Evolutionary conservation across 64 coral and sea anemone genomes (phyloP).

Genomic region (Actinia equina): DNA sequence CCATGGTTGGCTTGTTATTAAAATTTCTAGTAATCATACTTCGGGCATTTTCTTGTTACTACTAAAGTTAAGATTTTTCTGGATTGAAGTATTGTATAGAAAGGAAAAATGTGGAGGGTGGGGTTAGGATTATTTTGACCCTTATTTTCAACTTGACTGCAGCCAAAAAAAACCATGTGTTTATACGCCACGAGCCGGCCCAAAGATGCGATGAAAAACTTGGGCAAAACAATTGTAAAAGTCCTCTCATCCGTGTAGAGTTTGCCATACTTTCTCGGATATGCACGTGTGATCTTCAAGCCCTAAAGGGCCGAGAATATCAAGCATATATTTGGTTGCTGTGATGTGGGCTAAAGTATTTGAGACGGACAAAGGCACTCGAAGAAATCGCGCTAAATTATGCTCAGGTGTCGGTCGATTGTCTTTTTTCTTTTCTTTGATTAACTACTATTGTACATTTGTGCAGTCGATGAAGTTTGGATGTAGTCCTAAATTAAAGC

Average conservation of each 20-base stretch:
- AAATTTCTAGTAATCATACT: background rate
- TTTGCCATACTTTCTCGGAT: background rate
- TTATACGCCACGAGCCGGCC: constrained; percentile 4
- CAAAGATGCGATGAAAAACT: background rate
- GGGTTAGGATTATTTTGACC: background rate
- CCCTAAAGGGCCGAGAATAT: background rate
- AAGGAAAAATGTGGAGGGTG: background rate
- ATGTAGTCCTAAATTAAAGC: background rate
- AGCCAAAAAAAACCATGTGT: constrained; percentile 5
- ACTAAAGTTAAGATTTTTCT: background rate
- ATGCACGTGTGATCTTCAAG: background rate
- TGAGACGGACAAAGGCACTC: background rate
- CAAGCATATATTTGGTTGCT: background rate
- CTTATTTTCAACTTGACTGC: constrained; percentile 12
- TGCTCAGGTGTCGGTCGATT: constrained; percentile 9
- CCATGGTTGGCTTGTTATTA: background rate
- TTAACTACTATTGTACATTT: background rate
- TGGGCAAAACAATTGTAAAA: background rate
- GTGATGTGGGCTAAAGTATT: background rate
- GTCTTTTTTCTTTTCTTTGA: constrained; percentile 1
- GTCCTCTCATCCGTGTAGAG: background rate
- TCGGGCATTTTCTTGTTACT: background rate
- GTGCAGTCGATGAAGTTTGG: background rate
- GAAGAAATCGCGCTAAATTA: background rate
- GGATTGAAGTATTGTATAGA: background rate